Percentiles rank a stretch among this genome's conserved stretches.
These are phyloP conservation scores for Glossosoma conforme DNA, from an alignment of 1,140 invertebrate genomes.

Conservation along the genomic window DNA sequence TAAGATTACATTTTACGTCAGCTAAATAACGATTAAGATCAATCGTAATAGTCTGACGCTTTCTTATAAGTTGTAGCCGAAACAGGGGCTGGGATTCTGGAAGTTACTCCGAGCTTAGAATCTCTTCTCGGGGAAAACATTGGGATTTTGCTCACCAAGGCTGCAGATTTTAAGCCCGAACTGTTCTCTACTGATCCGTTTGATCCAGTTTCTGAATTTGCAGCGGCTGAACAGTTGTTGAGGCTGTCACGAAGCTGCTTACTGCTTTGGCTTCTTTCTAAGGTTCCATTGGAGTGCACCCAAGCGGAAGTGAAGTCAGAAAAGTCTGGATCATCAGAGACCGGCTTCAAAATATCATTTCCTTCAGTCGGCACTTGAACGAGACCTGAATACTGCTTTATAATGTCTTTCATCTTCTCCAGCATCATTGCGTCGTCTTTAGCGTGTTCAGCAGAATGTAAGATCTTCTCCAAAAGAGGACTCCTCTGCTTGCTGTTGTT, in stretches of 20 bases:
- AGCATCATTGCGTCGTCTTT: constrained; percentile 64
- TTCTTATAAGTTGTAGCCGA: constrained; percentile 41
- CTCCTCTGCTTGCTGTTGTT: constrained; percentile 49
- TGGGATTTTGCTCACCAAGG: constrained; percentile 36
- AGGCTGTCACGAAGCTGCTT: constrained; percentile 38
- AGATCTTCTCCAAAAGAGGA: constrained; percentile 64
- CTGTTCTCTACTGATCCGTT: constrained; percentile 25
- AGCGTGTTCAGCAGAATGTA: constrained; percentile 62
- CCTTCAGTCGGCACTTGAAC: constrained; percentile 38
- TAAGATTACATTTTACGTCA: not conserved
- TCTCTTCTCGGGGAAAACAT: constrained; percentile 51
- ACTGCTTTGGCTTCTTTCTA: constrained; percentile 52
- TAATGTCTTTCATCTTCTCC: constrained; percentile 65
- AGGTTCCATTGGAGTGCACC: constrained; percentile 65
- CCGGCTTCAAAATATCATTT: constrained; percentile 39
- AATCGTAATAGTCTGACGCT: constrained; percentile 34
- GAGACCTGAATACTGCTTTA: constrained; percentile 57
- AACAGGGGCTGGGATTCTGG: constrained; percentile 55
- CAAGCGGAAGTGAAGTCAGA: constrained; percentile 66
- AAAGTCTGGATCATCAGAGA: constrained; percentile 56
- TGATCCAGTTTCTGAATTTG: constrained; percentile 16
- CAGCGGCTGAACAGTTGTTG: constrained; percentile 27
- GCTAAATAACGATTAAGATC: not conserved
- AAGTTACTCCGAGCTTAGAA: constrained; percentile 44
- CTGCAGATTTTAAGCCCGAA: constrained; percentile 36